Evolutionary conservation across 2,888 invertebrate genomes (phyloP), one percentile per base, ranked within the genome.

Genomic region (Scrobipalpa costella): DNA sequence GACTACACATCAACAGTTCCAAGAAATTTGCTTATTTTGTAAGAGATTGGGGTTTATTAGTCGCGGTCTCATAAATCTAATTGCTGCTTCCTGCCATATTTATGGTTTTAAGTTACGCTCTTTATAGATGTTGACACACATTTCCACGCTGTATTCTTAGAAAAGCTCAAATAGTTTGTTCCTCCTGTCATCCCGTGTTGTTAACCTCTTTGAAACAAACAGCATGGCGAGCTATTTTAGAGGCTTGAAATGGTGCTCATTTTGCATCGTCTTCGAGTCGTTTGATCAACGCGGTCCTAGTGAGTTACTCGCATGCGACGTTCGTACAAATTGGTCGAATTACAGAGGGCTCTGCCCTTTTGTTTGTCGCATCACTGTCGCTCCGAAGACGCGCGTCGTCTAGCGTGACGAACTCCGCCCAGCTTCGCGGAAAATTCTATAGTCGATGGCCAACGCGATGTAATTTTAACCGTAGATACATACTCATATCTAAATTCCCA

Each of bases 281-380:
- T 70, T 68, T 84, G 89, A 89, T 90, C 90, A 90, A 88, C 88
- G 88, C 38, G 71, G 67, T 72, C 69, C 70, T 74, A 72, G 72
- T 73, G 74, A 71, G 81, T 75, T 81, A 78, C 74, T 78, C 27
- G 79, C 75, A 82, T 83, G 75, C 84, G 88, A 87, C 86, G 79
- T 72, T 72, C 73, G 72, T 79, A 83, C 84, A 88, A 86, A 89
- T 89, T 87, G 83, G 80, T 86, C 78, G 73, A 79, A 83, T 85
- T 86, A 83, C 84, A 77, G 79, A 77, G 78, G 75, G 74, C 72
- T 72, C 72, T 75, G 73, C 62, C 64, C 63, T 64, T 52, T 66
- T 66, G 61, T 66, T 63, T 71, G 73, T 75, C 72, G 70, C 67
- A 66, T 70, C 69, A 73, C 71, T 73, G 78, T 75, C 73, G 71